Conservation (phyloP, 2,888 invertebrate species). For the Glyphotaelius pellucidus region DNA sequence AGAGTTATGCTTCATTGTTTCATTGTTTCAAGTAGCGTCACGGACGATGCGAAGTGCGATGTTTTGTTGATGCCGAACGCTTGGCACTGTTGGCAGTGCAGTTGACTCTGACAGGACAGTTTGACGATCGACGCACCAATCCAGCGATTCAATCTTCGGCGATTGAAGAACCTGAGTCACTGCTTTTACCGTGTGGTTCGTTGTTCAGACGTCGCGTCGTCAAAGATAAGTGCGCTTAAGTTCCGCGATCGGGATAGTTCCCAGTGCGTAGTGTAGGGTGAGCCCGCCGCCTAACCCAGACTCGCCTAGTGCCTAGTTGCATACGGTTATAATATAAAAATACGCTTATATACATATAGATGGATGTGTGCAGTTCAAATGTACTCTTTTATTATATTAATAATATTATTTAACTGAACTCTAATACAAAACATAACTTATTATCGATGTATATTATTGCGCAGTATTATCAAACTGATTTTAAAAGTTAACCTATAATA, state of each 20-base stretch:
- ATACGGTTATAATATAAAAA: slow-evolving; percentile 54
- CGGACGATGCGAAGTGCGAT: slow-evolving; percentile 2
- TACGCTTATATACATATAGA: slow-evolving; percentile 62
- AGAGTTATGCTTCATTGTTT: background rate
- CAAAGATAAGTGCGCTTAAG: slow-evolving; percentile 52
- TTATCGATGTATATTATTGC: slow-evolving; percentile 62
- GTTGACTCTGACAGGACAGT: slow-evolving; percentile 10
- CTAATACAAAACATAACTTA: slow-evolving; percentile 54
- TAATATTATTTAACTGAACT: slow-evolving; percentile 50
- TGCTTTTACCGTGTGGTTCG: background rate
- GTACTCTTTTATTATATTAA: slow-evolving; percentile 54
- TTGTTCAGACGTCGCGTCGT: slow-evolving; percentile 23
- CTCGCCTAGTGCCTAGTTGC: slow-evolving; percentile 47
- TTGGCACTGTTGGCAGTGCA: background rate
- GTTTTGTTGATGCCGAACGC: slow-evolving; percentile 5
- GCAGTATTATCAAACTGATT: slow-evolving; percentile 59
- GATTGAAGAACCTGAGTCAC: background rate
- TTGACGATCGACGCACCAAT: slow-evolving; percentile 9
- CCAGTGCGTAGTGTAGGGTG: slow-evolving; percentile 37
- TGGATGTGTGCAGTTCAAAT: slow-evolving; percentile 54
- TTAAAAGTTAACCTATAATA: slow-evolving; percentile 45
- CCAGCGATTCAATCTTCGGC: slow-evolving; percentile 3
- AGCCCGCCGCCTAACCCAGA: slow-evolving; percentile 29
- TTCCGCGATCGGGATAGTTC: background rate
- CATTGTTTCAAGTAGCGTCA: background rate